Evolutionary conservation across 2,113 vertebrate genomes (phyloP).

Genomic region (Strix uralensis): DNA sequence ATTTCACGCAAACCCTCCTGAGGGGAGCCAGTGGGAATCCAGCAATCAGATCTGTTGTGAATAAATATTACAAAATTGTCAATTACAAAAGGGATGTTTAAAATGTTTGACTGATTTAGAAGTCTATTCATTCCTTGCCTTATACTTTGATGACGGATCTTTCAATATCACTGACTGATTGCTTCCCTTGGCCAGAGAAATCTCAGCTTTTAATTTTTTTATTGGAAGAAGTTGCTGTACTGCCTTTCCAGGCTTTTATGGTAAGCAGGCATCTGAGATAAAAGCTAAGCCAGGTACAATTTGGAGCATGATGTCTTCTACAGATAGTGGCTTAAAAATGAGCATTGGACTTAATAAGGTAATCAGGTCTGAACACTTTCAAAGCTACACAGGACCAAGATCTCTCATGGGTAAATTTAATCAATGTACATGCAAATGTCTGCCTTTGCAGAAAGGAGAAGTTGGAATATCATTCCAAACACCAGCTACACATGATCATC

Average conservation of each 20-base stretch:
- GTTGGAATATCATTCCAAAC: not conserved
- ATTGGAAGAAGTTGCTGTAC: not conserved
- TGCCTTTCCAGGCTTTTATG: constrained; percentile 6
- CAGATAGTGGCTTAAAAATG: constrained; percentile 42
- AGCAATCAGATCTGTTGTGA: constrained; percentile 94
- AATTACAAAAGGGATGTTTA: constrained; percentile 95
- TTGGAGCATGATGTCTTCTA: constrained; percentile 32
- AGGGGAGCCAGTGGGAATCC: constrained; percentile 82
- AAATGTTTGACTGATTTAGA: constrained; percentile 87
- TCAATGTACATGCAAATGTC: not conserved
- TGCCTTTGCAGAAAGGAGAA: not conserved
- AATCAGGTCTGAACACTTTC: not conserved
- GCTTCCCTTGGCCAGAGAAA: constrained; percentile 13
- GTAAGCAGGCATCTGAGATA: constrained; percentile 23
- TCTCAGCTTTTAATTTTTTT: not conserved
- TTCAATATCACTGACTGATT: constrained; percentile 48
- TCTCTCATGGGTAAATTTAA: constrained; percentile 11
- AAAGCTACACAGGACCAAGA: not conserved
- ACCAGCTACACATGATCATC: not conserved
- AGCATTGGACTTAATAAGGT: not conserved
- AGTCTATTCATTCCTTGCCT: constrained; percentile 41
- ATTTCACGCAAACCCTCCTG: constrained; percentile 96
- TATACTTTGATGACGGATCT: constrained; percentile 36
- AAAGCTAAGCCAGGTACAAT: constrained; percentile 52
- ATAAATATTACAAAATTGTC: constrained; percentile 99